Evolutionary conservation across 2,797 vertebrate genomes (phyloP).

Genomic region (Synanceia verrucosa): DNA sequence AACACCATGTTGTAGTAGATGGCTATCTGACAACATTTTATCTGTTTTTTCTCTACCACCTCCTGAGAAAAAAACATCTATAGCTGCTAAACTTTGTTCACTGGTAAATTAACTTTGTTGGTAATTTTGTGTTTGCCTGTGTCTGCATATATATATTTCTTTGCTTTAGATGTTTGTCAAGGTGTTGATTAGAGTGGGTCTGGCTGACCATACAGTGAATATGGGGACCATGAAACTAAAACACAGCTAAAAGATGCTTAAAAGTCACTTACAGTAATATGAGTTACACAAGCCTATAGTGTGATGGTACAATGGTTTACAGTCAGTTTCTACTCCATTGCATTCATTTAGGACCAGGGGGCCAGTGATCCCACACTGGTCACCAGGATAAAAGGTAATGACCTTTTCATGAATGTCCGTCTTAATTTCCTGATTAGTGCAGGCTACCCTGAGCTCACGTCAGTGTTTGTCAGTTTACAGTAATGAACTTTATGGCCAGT

Average conservation of each 20-base stretch:
- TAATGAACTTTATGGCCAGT: constrained; percentile 23
- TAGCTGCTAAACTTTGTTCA: not conserved
- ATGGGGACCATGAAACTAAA: not conserved
- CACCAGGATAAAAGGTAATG: constrained; percentile 31
- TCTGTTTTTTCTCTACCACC: not conserved
- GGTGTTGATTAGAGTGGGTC: not conserved
- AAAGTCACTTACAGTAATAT: not conserved
- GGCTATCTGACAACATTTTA: not conserved
- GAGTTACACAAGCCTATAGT: not conserved
- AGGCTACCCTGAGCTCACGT: not conserved
- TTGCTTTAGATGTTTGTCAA: not conserved
- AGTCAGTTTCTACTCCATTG: not conserved
- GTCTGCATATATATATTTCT: not conserved
- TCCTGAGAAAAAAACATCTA: not conserved
- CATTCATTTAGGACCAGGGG: not conserved
- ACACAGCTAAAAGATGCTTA: not conserved
- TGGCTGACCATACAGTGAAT: not conserved
- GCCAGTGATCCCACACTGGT: not conserved
- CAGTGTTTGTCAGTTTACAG: constrained; percentile 13
- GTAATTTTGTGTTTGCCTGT: too few relatives aligned
- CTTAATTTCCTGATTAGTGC: constrained; percentile 11
- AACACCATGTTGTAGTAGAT: not conserved
- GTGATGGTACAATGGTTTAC: not conserved
- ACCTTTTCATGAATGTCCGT: constrained; percentile 35
- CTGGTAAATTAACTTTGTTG: not conserved